Percentiles rank a stretch among this genome's conserved stretches.
Evolutionary conservation across 1,140 invertebrate species (phyloP).

Genomic region (Megalopta genalis): DNA sequence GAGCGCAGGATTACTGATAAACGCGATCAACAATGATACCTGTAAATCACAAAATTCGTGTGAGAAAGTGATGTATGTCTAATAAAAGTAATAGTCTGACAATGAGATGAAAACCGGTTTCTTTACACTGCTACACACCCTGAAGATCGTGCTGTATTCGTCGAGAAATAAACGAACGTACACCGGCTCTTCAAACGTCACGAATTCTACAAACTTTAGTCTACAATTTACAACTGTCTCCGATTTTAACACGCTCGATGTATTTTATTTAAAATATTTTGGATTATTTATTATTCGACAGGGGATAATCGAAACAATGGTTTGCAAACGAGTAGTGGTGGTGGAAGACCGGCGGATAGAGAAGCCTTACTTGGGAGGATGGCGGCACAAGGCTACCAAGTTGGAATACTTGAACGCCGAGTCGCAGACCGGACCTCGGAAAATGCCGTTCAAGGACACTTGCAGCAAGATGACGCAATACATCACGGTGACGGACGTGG

Average conservation of each 20-base stretch:
- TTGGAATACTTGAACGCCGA: constrained; percentile 83
- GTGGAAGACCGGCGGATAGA: constrained; percentile 80
- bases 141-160: no score
- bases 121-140: background rate
- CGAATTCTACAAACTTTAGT: background rate
- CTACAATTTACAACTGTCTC: background rate
- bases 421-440: constrained; percentile 83
- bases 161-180: no score
- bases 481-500: constrained; percentile 77
- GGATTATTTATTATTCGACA: background rate
- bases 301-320: background rate
- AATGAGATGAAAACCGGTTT: background rate
- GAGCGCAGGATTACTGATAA: constrained; percentile 3
- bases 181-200: no score
- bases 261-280: background rate
- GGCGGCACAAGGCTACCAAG: constrained; percentile 81
- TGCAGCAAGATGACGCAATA: constrained; percentile 83
- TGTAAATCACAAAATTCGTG: constrained; percentile 35
- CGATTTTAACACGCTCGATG: no score
- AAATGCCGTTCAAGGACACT: constrained; percentile 78
- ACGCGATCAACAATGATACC: constrained; percentile 14
- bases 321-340: constrained; percentile 76
- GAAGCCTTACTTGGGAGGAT: constrained; percentile 85
- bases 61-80: constrained; percentile 40
- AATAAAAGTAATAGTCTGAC: constrained; percentile 38